Evolutionary conservation across 2,797 vertebrate species (phyloP), one percentile per base, ranked within the genome.

Genomic region (Momotus momota): DNA sequence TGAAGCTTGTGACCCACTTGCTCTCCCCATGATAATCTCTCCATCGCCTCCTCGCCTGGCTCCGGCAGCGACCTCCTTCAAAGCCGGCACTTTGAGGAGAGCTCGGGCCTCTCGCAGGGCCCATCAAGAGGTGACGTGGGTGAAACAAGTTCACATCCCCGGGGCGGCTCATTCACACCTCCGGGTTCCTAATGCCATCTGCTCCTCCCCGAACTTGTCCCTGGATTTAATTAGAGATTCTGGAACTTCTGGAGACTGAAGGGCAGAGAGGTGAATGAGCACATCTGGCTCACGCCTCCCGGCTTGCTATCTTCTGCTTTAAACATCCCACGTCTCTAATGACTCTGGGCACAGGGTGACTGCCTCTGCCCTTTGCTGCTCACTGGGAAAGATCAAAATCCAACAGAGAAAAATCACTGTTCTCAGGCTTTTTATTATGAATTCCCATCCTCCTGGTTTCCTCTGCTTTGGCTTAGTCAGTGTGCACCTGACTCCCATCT

Each of bases 201-300:
- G 81, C 88, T 96, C 41, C 41, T 88, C 54, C 67, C 62, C 15
- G 21, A 83, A 74, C 48, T 55, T 43, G 43, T 72, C 91, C 65
- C 58, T 43, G 70, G 72, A 62, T 94, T 81, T 92, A 90, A 94
- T 88, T 57, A 81, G 73, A 81, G 66, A 88, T 81, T 72, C 71
- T 64, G 81, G 79, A 84, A 73, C 61, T 92, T 88, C 62, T 88
- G 54, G 84, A 94, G 31, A 75, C 73, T 33, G 65, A 80, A 80
- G 57, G 91, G 85, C 55, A 40, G 35, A 41, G 65, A 71, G 58
- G 85, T 93, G 86, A 90, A 61, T 3, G 17, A 78, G 82, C 33
- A 51, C 84, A 94, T 73, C 88, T 66, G 90, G 46, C 65, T 60
- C 12, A 4, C 6, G 6, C 67, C 89, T 89, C 61, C 54, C 1